Percentiles rank a stretch among this genome's conserved stretches.
phyloP scores from a whole-genome alignment of 2,888 invertebrate genomes.

The Sepioteuthis lessoniana region DNA sequence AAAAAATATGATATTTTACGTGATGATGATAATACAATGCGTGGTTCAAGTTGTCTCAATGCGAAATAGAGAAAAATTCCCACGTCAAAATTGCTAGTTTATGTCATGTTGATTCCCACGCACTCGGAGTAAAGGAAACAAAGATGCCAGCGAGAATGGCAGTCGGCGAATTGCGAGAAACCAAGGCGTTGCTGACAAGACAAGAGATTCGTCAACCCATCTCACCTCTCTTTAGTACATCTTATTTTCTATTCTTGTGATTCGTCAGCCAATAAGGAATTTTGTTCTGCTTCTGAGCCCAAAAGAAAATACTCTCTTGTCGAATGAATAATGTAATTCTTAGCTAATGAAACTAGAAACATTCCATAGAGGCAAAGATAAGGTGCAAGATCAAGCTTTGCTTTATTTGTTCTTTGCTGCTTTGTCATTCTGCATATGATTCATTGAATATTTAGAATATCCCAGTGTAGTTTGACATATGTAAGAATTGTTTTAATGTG shows the following conservation, averaged over 20 bases:
- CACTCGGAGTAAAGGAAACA: not conserved
- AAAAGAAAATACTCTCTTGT: not conserved
- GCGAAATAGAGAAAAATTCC: not conserved
- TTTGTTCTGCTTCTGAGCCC: not conserved
- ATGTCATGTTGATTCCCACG: not conserved
- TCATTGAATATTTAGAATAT: not conserved
- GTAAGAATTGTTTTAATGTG: not conserved
- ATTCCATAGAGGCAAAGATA: not conserved
- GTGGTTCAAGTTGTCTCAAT: not conserved
- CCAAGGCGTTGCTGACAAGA: not conserved
- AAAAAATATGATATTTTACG: not conserved
- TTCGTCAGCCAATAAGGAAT: not conserved
- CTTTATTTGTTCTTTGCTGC: not conserved
- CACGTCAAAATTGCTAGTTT: not conserved
- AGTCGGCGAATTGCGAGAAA: not conserved
- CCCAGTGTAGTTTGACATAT: not conserved
- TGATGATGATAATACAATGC: not conserved
- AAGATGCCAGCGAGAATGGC: not conserved
- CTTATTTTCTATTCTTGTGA: not conserved
- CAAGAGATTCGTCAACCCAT: not conserved
- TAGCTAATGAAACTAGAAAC: not conserved
- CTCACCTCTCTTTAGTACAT: not conserved
- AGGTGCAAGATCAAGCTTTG: not conserved
- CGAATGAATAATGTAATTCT: not conserved
- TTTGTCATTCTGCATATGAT: not conserved